Evolutionary conservation across 1,140 invertebrate genomes (phyloP).

Genomic region (Heliconius eleuchia): DNA sequence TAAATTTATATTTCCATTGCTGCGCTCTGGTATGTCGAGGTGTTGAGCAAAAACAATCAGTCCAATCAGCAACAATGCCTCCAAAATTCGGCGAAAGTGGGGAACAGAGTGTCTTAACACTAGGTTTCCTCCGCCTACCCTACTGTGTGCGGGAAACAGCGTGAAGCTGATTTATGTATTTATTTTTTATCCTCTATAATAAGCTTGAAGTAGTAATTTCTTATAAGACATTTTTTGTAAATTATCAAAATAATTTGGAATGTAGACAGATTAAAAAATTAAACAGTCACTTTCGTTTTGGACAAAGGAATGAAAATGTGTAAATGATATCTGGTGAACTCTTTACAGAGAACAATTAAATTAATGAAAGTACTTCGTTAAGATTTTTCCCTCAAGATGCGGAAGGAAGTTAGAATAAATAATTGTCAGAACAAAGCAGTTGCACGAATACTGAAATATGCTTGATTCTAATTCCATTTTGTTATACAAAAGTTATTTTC

Average conservation of each 20-base stretch:
- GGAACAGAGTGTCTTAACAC: no score
- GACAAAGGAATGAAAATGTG: constrained; percentile 10
- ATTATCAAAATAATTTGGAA: neutral
- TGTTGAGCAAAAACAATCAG: no score
- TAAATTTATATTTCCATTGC: no score
- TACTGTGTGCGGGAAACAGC: no score
- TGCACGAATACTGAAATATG: constrained; percentile 7
- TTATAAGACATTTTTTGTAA: no score
- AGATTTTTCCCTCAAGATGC: constrained; percentile 12
- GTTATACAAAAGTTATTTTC: constrained; percentile 5
- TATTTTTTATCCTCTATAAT: no score
- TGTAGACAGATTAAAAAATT: neutral
- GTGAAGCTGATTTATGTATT: no score
- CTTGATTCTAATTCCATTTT: neutral
- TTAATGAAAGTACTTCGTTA: constrained; percentile 12
- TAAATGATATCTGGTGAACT: constrained; percentile 9
- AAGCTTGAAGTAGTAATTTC: no score
- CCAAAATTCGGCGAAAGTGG: no score
- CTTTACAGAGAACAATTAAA: neutral
- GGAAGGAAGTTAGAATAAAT: constrained; percentile 14
- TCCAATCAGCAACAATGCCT: no score
- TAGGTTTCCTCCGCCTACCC: no score
- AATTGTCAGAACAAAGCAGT: constrained; percentile 13
- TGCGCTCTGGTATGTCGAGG: no score
- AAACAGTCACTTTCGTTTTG: neutral